A percentile compares a stretch with the other conserved stretches of the same genome.
These are phyloP conservation scores for Ceratosolen fusciceps DNA, from an alignment of 1,140 invertebrate species.

Conservation along the genomic window DNA sequence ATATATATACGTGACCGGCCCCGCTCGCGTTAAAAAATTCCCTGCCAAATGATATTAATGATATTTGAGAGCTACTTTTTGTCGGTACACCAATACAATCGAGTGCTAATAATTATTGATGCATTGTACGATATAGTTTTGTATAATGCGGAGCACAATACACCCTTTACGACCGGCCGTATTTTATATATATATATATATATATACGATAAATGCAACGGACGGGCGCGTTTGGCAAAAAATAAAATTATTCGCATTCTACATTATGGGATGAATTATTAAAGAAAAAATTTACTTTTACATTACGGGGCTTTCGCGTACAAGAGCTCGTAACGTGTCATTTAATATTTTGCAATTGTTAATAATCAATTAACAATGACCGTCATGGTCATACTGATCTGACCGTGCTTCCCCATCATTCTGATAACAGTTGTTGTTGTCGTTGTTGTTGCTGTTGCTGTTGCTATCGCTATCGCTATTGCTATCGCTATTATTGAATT, in stretches of 20 bases:
- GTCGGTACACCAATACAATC: background rate
- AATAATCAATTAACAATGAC: background rate
- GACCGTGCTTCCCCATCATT: no score
- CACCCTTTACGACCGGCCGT: background rate
- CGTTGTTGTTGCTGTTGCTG: no score
- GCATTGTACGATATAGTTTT: background rate
- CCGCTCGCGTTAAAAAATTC: background rate
- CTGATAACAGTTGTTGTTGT: no score
- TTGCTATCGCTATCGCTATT: no score
- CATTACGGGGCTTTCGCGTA: background rate
- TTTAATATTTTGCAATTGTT: background rate
- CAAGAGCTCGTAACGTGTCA: background rate
- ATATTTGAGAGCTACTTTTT: slow-evolving; percentile 16
- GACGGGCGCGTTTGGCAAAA: background rate
- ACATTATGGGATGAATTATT: slow-evolving; percentile 4
- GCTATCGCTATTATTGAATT: no score
- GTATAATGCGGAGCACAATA: slow-evolving; percentile 11
- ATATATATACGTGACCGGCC: no score
- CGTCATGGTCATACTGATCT: no score
- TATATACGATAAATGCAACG: slow-evolving; percentile 32
- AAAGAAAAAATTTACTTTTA: slow-evolving; percentile 14
- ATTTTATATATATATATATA: background rate
- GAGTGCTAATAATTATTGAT: background rate
- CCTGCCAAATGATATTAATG: background rate
- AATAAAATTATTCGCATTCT: slow-evolving; percentile 18